phyloP scores from a whole-genome alignment of 2,888 invertebrate species.

The Drosophila nr. perissopoda region DNA sequence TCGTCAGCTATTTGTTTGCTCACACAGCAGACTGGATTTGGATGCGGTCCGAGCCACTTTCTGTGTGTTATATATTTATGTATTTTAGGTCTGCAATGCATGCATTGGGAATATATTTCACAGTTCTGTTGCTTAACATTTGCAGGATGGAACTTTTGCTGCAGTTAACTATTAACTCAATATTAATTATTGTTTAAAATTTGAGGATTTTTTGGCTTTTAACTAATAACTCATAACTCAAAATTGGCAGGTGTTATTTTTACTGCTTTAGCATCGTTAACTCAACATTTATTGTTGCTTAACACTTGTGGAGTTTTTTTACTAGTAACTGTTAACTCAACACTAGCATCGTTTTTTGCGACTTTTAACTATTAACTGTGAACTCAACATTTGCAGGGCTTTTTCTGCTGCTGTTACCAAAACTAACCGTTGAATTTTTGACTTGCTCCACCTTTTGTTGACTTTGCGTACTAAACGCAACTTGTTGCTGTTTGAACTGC shows the following conservation, averaged over 20 bases:
- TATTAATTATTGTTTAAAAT: background rate
- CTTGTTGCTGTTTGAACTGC: constrained; percentile 2
- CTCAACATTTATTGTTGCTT: background rate
- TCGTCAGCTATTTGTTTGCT: background rate
- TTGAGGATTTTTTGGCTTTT: background rate
- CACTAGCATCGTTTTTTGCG: background rate
- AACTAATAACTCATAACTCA: background rate
- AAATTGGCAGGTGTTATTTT: too few relatives aligned
- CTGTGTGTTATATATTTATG: background rate
- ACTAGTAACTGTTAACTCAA: background rate
- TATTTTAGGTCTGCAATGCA: background rate
- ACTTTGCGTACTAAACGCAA: constrained; percentile 17
- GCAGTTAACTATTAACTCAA: background rate
- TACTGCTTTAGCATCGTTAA: too few relatives aligned
- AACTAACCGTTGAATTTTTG: background rate
- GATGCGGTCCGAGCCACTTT: background rate
- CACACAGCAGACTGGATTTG: background rate
- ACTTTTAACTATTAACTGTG: background rate
- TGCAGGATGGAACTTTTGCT: background rate
- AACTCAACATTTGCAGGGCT: background rate
- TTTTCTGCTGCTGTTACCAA: background rate
- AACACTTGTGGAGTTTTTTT: background rate
- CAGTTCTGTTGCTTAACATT: background rate
- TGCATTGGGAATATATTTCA: background rate
- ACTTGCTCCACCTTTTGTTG: constrained; percentile 10